phyloP scores from a whole-genome alignment of 1,140 invertebrate species.

The Bemisia tabaci region DNA sequence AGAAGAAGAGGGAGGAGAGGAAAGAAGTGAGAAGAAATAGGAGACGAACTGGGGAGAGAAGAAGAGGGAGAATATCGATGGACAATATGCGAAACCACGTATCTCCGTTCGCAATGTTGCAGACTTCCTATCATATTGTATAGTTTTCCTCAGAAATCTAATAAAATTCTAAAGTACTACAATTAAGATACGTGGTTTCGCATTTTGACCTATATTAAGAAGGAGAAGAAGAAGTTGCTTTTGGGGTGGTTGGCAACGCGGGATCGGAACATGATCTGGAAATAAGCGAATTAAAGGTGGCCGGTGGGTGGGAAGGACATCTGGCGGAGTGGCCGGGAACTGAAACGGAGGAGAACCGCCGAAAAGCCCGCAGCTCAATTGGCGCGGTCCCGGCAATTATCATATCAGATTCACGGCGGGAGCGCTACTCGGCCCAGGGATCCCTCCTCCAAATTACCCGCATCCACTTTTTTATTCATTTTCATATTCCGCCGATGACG shows the following conservation, averaged over 20 bases:
- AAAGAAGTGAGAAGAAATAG: neutral
- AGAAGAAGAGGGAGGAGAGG: neutral
- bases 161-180: no score
- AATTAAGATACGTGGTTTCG: no score
- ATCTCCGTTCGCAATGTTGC: no score
- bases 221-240: no score
- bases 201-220: no score
- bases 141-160: no score
- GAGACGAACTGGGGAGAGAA: no score
- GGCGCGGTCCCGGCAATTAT: neutral
- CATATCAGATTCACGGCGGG: neutral
- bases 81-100: no score
- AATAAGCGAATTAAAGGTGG: neutral
- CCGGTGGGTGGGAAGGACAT: neutral
- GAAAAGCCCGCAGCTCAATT: neutral
- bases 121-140: no score
- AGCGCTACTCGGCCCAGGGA: no score
- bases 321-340: neutral
- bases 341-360: no score
- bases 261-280: neutral
- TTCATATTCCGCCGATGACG: neutral
- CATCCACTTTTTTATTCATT: neutral
- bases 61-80: no score
- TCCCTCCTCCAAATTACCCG: neutral
- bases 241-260: neutral